Evolutionary conservation across 2,888 invertebrate species (phyloP).

Genomic region (Homarus gammarus): DNA sequence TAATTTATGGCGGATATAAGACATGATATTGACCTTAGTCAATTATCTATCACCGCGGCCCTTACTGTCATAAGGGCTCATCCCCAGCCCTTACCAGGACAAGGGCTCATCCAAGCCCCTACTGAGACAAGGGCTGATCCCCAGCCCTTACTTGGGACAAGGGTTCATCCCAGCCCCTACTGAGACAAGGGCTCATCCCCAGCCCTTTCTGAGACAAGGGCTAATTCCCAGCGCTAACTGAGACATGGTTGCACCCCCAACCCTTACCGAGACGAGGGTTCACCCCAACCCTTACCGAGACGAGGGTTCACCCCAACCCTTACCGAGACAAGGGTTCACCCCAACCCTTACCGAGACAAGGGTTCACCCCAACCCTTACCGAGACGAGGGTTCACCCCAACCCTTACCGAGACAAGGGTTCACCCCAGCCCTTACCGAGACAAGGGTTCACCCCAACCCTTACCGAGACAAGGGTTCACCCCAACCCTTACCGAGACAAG

Average conservation of each 20-base stretch:
- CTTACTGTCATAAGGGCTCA: neutral
- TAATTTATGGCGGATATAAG: slow-evolving; percentile 61
- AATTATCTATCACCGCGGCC: slow-evolving; percentile 40
- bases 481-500: too few relatives aligned
- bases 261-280: neutral
- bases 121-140: neutral
- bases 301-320: neutral
- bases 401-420: neutral
- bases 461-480: too few relatives aligned
- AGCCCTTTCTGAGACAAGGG: neutral
- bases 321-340: too few relatives aligned
- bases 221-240: neutral
- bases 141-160: neutral
- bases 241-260: neutral
- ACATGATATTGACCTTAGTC: slow-evolving; percentile 53
- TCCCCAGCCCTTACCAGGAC: neutral
- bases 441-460: too few relatives aligned
- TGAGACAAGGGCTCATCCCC: neutral
- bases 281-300: neutral
- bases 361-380: neutral
- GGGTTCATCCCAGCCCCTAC: neutral
- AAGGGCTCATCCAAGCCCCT: neutral
- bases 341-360: too few relatives aligned
- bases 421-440: too few relatives aligned
- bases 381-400: neutral